Conservation (phyloP, 2,797 vertebrate genomes). For the Decapterus maruadsi region DNA sequence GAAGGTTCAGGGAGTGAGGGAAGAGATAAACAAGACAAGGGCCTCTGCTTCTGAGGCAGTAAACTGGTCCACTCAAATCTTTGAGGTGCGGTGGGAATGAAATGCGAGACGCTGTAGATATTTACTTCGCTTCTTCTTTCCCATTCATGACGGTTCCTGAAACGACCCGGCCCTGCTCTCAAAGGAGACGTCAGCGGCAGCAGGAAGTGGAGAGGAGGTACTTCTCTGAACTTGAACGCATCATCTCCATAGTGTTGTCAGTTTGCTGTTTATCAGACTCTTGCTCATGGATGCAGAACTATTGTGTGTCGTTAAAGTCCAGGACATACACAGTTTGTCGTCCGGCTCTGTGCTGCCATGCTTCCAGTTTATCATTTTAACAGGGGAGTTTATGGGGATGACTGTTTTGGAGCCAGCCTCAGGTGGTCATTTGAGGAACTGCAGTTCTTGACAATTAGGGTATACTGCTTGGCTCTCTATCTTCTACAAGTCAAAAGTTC, state of each 20-base stretch:
- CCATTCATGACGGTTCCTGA: constrained; percentile 6
- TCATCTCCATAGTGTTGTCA: neutral
- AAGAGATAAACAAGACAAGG: constrained; percentile 16
- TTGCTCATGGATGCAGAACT: neutral
- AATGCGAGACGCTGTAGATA: neutral
- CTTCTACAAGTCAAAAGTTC: too few relatives aligned
- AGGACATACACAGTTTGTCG: too few relatives aligned
- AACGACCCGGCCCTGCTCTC: neutral
- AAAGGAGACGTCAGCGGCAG: neutral
- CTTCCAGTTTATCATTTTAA: too few relatives aligned
- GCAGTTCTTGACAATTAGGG: too few relatives aligned
- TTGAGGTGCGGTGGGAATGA: neutral
- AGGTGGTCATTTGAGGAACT: too few relatives aligned
- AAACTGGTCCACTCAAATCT: constrained; percentile 8
- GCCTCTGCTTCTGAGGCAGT: constrained; percentile 1
- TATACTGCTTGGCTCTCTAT: too few relatives aligned
- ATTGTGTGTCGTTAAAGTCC: too few relatives aligned
- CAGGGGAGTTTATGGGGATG: too few relatives aligned
- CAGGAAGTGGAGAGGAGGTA: neutral
- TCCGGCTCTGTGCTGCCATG: too few relatives aligned
- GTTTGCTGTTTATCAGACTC: neutral
- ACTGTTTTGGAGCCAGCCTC: too few relatives aligned
- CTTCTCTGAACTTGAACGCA: neutral
- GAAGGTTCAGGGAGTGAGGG: neutral
- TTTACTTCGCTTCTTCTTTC: neutral